Evolutionary conservation across 2,888 invertebrate genomes (phyloP), one percentile per base, ranked within the genome.

Genomic region (Lamproptera curius): DNA sequence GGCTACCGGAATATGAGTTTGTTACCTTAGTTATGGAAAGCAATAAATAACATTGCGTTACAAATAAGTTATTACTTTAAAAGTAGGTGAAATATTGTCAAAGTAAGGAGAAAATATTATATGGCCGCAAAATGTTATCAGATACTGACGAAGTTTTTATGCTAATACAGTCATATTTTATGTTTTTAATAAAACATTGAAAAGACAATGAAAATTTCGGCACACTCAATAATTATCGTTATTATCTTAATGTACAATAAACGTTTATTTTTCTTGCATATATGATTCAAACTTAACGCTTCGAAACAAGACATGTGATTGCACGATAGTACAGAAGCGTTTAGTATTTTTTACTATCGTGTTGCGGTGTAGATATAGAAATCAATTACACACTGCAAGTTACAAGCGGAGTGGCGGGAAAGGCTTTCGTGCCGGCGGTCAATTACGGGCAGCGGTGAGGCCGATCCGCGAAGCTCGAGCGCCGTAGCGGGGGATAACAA

Each of bases 391-490:
- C 28, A 10, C 9, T 10, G 10, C 2, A 10, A 6, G 10, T 28
- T 9, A 5, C n/a, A 28, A 28, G 6, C 16, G 15, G n/a, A 15
- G 15, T 17, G 10, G 2, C 37, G 35, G n/a, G 40, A 34, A 35
- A 35, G 37, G 35, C 43, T 40, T 43, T 46, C 43, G 37, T 46
- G 41, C 2, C 9, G 26, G 23, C 14, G 33, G 37, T 15, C 36
- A 28, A 46, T 64, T 55, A 55, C 57, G 54, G 64, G 59, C 63
- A 73, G 79, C 79, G 76, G 79, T 77, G 78, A 70, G 66, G 60
- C 61, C 75, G 73, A 76, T 73, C 73, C 70, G 76, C 72, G 70
- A 68, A 70, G 65, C 70, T 68, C 67, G 63, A 70, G 64, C 59
- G 67, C 55, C 48, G 62, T 59, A 62, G 64, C 61, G 64, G 65